Evolutionary conservation across 2,888 invertebrate genomes (phyloP).

Genomic region (Drepana falcataria): DNA sequence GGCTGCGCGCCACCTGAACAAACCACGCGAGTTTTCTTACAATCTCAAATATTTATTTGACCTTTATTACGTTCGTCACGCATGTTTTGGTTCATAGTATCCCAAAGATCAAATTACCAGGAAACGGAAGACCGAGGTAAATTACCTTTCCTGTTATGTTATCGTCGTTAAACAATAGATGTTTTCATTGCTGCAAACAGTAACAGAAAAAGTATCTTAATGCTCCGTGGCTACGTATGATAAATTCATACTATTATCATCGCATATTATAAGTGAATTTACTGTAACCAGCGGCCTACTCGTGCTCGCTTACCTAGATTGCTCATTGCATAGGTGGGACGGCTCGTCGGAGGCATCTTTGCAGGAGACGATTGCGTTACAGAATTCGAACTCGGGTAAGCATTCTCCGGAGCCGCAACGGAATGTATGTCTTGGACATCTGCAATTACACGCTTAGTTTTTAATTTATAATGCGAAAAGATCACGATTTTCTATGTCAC

Average conservation of each 20-base stretch:
- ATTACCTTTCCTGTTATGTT: constrained; percentile 2
- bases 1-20: constrained; percentile 64
- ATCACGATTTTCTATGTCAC: constrained; percentile 16
- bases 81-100: constrained; percentile 28
- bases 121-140: constrained; percentile 3
- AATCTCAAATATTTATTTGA: constrained; percentile 46
- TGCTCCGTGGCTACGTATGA: neutral
- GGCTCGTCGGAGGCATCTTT: constrained; percentile 94
- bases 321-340: constrained; percentile 84
- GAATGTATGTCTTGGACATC: constrained; percentile 90
- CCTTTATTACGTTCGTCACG: constrained; percentile 39
- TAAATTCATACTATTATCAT: neutral
- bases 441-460: constrained; percentile 16
- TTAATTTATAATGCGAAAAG: too few relatives aligned
- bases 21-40: constrained; percentile 13
- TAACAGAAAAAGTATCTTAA: neutral
- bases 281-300: constrained; percentile 1
- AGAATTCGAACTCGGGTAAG: constrained; percentile 93
- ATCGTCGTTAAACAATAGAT: neutral
- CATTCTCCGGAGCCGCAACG: constrained; percentile 92
- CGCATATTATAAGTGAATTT: neutral
- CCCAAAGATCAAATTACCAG: neutral
- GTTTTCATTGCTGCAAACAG: neutral
- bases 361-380: constrained; percentile 92
- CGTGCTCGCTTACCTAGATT: constrained; percentile 57